These are phyloP conservation scores for Xenopus borealis DNA, from an alignment of 2,113 vertebrate genomes.

Conservation along the genomic window DNA sequence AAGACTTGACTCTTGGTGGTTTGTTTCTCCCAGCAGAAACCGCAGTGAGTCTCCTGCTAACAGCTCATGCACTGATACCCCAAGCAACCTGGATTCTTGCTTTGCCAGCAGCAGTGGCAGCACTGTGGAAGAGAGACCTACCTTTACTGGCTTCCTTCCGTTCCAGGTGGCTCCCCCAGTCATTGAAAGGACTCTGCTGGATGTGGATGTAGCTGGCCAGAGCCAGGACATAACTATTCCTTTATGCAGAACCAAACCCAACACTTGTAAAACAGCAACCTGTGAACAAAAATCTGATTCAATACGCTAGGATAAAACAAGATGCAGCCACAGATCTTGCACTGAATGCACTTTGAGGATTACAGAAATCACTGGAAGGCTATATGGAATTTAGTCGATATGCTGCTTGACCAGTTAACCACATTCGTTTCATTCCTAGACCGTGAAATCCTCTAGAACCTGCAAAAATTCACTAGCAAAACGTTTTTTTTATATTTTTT, in stretches of 20 bases:
- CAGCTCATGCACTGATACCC: slow-evolving; percentile 91
- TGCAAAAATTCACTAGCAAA: not conserved
- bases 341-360: slow-evolving; percentile 83
- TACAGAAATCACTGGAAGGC: slow-evolving; percentile 55
- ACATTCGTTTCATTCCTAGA: slow-evolving; percentile 19
- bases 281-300: slow-evolving; percentile 80
- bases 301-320: slow-evolving; percentile 13
- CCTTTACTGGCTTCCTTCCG: slow-evolving; percentile 73
- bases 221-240: slow-evolving; percentile 85
- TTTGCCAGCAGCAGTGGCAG: slow-evolving; percentile 79
- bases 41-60: slow-evolving; percentile 83
- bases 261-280: slow-evolving; percentile 72
- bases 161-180: slow-evolving; percentile 61
- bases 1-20: slow-evolving; percentile 81
- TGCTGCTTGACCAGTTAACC: slow-evolving; percentile 32
- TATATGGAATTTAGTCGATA: slow-evolving; percentile 34
- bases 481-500: too few species aligned
- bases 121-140: slow-evolving; percentile 73
- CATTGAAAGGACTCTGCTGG: slow-evolving; percentile 78
- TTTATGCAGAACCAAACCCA: slow-evolving; percentile 79
- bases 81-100: slow-evolving; percentile 86
- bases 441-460: not conserved
- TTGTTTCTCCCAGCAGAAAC: slow-evolving; percentile 72
- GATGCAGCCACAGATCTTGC: slow-evolving; percentile 69
- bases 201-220: slow-evolving; percentile 86